phyloP scores from a whole-genome alignment of 2,888 invertebrate genomes.

The Spisula solida region DNA sequence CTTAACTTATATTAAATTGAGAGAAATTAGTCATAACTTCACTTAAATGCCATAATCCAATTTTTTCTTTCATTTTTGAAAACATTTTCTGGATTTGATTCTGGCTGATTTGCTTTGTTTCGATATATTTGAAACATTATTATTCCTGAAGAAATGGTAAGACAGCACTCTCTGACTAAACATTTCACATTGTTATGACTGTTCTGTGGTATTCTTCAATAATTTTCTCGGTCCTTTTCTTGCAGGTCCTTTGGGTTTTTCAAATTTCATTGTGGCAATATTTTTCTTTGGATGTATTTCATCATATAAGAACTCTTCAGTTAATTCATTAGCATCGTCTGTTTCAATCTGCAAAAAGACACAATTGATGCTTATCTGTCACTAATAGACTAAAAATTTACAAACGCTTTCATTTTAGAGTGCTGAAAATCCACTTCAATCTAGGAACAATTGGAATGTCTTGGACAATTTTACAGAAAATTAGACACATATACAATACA shows the following conservation, averaged over 20 bases:
- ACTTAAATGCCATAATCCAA: too few relatives aligned
- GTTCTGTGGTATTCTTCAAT: constrained; percentile 43
- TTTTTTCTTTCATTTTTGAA: too few relatives aligned
- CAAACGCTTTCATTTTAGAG: neutral
- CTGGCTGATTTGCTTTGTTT: too few relatives aligned
- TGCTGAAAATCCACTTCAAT: too few relatives aligned
- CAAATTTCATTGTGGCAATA: constrained; percentile 90
- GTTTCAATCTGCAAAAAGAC: constrained; percentile 93
- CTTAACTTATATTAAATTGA: too few relatives aligned
- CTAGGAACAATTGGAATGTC: too few relatives aligned
- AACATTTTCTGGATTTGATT: too few relatives aligned
- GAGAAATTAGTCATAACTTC: too few relatives aligned
- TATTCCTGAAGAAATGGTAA: too few relatives aligned
- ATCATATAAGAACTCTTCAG: constrained; percentile 95
- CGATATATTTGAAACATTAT: too few relatives aligned
- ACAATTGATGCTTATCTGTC: neutral
- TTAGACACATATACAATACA: too few relatives aligned
- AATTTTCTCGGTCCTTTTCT: constrained; percentile 93
- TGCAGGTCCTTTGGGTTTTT: constrained; percentile 98
- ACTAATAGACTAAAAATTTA: neutral
- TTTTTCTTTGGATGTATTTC: constrained; percentile 97
- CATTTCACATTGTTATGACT: neutral
- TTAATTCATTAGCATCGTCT: constrained; percentile 95
- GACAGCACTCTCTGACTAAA: neutral
- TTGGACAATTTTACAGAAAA: too few relatives aligned